phyloP scores from a whole-genome alignment of 2,888 invertebrate genomes.

The Lepidochrysops patricia region DNA sequence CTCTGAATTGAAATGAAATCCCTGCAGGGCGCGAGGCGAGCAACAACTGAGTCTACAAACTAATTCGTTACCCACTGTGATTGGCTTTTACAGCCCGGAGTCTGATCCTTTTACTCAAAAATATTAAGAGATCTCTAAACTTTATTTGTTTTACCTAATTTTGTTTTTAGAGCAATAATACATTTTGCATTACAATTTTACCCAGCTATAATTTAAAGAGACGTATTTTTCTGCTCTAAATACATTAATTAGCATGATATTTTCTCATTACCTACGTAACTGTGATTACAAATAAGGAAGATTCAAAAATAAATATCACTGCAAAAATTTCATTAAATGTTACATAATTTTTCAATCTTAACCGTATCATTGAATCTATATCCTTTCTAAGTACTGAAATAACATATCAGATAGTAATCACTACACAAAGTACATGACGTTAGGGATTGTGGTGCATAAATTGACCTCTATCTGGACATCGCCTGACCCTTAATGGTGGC shows the following conservation, averaged over 20 bases:
- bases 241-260: no score
- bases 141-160: no score
- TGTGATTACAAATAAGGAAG: no score
- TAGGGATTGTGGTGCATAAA: constrained; percentile 66
- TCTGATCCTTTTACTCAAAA: no score
- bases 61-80: neutral
- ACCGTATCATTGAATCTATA: neutral
- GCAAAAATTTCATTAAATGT: neutral
- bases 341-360: neutral
- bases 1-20: neutral
- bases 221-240: no score
- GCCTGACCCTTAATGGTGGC: constrained; percentile 64
- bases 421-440: constrained; percentile 45
- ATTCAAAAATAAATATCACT: neutral
- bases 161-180: no score
- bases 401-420: constrained; percentile 40
- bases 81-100: no score
- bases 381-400: neutral
- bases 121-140: no score
- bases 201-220: no score
- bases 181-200: no score
- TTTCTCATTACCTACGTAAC: no score
- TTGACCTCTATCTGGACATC: constrained; percentile 63
- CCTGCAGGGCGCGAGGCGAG: neutral
- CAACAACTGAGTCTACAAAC: neutral